Percentiles rank a stretch among this genome's conserved stretches.
Evolutionary conservation across 2,113 vertebrate genomes (phyloP).

Genomic region (Corydoras sp.): DNA sequence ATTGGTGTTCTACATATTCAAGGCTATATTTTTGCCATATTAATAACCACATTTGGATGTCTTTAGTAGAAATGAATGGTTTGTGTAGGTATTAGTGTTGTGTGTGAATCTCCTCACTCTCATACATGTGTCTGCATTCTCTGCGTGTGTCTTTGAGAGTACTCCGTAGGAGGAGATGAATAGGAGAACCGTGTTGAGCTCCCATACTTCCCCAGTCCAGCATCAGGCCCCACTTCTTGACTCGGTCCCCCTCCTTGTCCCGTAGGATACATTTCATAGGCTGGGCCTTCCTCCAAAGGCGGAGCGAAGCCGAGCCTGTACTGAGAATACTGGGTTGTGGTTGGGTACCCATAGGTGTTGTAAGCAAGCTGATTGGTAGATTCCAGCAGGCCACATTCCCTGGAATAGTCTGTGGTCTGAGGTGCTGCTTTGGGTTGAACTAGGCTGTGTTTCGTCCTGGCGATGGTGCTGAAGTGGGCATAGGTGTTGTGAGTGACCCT

Average conservation of each 20-base stretch:
- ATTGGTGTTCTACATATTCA: constrained; percentile 13
- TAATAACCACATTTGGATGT: constrained; percentile 6
- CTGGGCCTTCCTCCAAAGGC: constrained; percentile 64
- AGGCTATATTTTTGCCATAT: constrained; percentile 1
- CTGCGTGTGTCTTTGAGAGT: constrained; percentile 89
- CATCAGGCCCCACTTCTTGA: constrained; percentile 45
- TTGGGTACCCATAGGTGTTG: constrained; percentile 77
- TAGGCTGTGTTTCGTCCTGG: constrained; percentile 55
- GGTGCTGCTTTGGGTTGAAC: constrained; percentile 54
- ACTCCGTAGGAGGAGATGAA: constrained; percentile 88
- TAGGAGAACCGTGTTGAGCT: constrained; percentile 82
- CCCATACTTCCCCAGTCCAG: constrained; percentile 73
- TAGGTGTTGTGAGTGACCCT: constrained; percentile 88
- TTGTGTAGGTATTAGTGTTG: constrained; percentile 30
- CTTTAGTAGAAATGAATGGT: background rate
- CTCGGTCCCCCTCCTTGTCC: constrained; percentile 54
- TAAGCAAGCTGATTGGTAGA: constrained; percentile 76
- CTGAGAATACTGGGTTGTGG: constrained; percentile 64
- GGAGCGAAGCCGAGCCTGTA: constrained; percentile 82
- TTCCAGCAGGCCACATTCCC: constrained; percentile 69
- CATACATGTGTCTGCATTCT: constrained; percentile 96
- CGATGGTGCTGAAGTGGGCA: constrained; percentile 84
- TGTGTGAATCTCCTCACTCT: constrained; percentile 36
- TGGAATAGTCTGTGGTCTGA: constrained; percentile 62
- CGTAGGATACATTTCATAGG: constrained; percentile 72